Evolutionary conservation across 2,113 vertebrate genomes (phyloP).

Genomic region (Albula goreensis): DNA sequence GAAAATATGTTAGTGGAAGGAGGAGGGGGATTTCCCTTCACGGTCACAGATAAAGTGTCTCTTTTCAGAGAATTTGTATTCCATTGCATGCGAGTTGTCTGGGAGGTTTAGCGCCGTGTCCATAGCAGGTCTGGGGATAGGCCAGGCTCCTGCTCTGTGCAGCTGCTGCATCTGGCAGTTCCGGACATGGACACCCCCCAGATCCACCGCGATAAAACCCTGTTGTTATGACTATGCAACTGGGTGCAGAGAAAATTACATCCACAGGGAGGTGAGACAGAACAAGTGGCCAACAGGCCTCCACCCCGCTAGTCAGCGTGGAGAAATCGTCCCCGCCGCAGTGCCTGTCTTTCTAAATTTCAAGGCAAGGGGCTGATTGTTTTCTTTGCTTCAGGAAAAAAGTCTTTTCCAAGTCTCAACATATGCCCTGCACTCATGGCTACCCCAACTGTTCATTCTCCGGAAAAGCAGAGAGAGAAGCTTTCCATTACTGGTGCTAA

Average conservation of each 20-base stretch:
- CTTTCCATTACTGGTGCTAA: background rate
- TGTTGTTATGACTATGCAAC: background rate
- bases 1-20: conserved; percentile 4
- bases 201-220: background rate
- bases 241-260: background rate
- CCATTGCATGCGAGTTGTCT: conserved; percentile 5
- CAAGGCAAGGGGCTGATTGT: background rate
- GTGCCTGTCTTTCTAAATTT: background rate
- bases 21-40: background rate
- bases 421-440: background rate
- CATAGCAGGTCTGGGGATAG: background rate
- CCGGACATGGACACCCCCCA: background rate
- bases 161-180: background rate
- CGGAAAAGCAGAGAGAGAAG: background rate
- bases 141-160: background rate
- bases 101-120: background rate
- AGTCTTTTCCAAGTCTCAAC: background rate
- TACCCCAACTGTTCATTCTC: background rate
- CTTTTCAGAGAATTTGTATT: conserved; percentile 21
- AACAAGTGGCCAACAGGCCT: background rate
- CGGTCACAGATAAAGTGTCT: conserved; percentile 30
- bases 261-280: background rate
- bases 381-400: background rate
- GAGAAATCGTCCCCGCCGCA: background rate
- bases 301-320: background rate